phyloP scores from a whole-genome alignment of 2,888 invertebrate genomes.

The Pristionchus entomophagus region DNA sequence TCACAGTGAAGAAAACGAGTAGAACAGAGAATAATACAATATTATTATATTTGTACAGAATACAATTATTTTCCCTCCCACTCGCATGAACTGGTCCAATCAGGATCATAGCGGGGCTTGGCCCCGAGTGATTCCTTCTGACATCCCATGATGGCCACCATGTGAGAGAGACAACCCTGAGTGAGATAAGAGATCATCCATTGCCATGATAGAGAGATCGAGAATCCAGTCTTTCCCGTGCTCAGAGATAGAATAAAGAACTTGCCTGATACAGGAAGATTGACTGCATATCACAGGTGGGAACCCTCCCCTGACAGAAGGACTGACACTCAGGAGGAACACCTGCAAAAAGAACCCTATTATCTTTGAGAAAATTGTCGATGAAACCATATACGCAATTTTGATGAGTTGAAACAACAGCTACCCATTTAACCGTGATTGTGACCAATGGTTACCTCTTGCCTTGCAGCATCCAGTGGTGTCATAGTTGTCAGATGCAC shows the following conservation, averaged over 20 bases:
- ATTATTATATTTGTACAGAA: neutral
- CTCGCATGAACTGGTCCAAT: slow-evolving; percentile 66
- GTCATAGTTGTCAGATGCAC: slow-evolving; percentile 66
- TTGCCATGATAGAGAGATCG: neutral
- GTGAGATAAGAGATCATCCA: neutral
- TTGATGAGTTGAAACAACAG: too few species aligned
- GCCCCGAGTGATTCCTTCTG: slow-evolving; percentile 60
- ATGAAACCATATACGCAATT: too few species aligned
- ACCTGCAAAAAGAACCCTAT: slow-evolving; percentile 51
- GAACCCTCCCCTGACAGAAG: slow-evolving; percentile 70
- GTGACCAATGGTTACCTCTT: slow-evolving; percentile 55
- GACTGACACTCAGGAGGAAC: slow-evolving; percentile 64
- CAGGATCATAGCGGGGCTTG: slow-evolving; percentile 59
- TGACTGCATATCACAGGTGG: slow-evolving; percentile 68
- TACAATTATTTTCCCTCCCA: slow-evolving; percentile 58
- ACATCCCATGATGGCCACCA: slow-evolving; percentile 62
- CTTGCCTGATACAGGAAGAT: slow-evolving; percentile 64
- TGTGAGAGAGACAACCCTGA: slow-evolving; percentile 51
- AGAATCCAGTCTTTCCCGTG: neutral
- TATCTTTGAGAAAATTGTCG: too few species aligned
- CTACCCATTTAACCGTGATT: too few species aligned
- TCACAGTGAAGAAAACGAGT: slow-evolving; percentile 3
- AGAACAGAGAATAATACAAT: neutral
- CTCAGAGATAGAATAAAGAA: neutral
- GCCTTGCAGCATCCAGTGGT: slow-evolving; percentile 62